Conservation (phyloP, 1,140 invertebrate genomes). For the Drosophila carrolli region DNA sequence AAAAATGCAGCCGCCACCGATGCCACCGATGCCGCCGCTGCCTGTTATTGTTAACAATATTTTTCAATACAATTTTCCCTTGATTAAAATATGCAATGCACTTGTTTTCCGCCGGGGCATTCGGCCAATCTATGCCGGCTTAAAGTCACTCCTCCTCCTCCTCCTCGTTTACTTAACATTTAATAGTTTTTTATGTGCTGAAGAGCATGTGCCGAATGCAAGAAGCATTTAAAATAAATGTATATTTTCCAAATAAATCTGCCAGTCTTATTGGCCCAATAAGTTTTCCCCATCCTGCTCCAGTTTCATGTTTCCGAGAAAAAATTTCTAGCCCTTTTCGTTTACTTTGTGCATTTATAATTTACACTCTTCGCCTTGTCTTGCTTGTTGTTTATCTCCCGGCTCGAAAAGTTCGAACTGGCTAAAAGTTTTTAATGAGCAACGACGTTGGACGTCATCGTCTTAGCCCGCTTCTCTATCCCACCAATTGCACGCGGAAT, state of each 20-base stretch:
- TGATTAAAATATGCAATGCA: conserved; percentile 81
- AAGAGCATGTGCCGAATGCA: background rate
- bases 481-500: conserved; percentile 36
- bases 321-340: conserved; percentile 31
- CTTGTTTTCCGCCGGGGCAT: conserved; percentile 64
- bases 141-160: conserved; percentile 15
- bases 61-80: conserved; percentile 80
- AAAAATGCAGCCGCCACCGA: conserved; percentile 43
- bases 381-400: conserved; percentile 66
- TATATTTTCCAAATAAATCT: conserved; percentile 22
- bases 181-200: conserved; percentile 26
- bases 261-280: conserved; percentile 9
- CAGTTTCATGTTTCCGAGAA: conserved; percentile 46
- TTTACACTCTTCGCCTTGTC: conserved; percentile 51
- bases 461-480: conserved; percentile 13
- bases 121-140: conserved; percentile 21
- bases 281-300: conserved; percentile 19
- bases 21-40: conserved; percentile 35
- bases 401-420: conserved; percentile 71
- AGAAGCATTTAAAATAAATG: conserved; percentile 7
- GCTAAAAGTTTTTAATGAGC: conserved; percentile 76
- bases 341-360: conserved; percentile 74
- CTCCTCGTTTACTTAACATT: background rate
- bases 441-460: conserved; percentile 73
- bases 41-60: conserved; percentile 80